Percentiles rank a stretch among this genome's conserved stretches.
phyloP scores from a whole-genome alignment of 30 jellyfish, hydroid and myxozoan genomes.

The Aurelia sp. region DNA sequence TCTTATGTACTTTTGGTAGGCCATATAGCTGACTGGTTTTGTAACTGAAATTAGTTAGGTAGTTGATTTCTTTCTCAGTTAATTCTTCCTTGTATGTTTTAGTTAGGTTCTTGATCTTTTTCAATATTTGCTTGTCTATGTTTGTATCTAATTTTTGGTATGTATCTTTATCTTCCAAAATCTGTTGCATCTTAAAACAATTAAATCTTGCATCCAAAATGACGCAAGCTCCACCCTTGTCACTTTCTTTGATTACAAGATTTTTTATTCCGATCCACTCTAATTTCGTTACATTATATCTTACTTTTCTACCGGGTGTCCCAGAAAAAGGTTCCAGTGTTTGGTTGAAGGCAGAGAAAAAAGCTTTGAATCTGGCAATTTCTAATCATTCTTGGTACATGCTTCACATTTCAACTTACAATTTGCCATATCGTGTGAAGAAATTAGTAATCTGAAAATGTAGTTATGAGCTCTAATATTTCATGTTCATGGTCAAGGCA shows the following conservation, averaged over 20 bases:
- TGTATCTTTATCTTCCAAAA: conserved; percentile 17
- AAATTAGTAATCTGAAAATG: too few species aligned
- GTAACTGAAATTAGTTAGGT: not conserved
- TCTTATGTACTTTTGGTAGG: conserved; percentile 35
- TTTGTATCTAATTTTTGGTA: conserved; percentile 21
- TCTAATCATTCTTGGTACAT: too few species aligned
- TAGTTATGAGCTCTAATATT: too few species aligned
- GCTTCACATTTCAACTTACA: too few species aligned
- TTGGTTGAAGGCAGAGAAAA: too few species aligned
- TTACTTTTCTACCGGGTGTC: too few species aligned
- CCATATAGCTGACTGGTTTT: conserved; percentile 43
- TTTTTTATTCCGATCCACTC: too few species aligned
- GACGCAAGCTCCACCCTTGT: not conserved
- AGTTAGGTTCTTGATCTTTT: not conserved
- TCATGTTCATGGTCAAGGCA: too few species aligned
- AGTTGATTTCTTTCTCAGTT: conserved; percentile 21
- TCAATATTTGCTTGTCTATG: conserved; percentile 7
- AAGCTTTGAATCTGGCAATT: too few species aligned
- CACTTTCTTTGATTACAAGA: not conserved
- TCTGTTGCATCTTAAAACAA: not conserved
- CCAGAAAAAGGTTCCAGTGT: too few species aligned
- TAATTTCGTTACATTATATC: too few species aligned
- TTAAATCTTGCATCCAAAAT: conserved; percentile 18
- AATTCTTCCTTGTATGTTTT: not conserved
- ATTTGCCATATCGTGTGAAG: too few species aligned